phyloP scores from a whole-genome alignment of 2,797 vertebrate genomes.

The Crocodylus rhombifer region DNA sequence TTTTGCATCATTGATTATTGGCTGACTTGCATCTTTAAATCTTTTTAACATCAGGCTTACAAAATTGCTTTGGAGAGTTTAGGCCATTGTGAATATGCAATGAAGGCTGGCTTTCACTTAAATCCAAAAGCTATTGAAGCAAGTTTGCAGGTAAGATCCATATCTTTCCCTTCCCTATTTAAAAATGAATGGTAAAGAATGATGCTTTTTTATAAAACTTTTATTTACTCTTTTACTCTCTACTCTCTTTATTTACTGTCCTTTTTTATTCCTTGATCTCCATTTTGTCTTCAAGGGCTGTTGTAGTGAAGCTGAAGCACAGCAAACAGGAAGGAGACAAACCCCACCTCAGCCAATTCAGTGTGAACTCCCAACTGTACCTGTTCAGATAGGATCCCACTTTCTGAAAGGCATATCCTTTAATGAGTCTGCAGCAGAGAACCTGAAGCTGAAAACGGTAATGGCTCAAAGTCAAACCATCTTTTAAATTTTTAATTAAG shows the following conservation, averaged over 20 bases:
- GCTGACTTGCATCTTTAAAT: conserved; percentile 18
- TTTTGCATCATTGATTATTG: neutral
- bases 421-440: conserved; percentile 95
- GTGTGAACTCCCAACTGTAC: conserved; percentile 97
- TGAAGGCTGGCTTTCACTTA: conserved; percentile 97
- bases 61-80: conserved; percentile 95
- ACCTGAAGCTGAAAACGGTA: conserved; percentile 98
- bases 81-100: conserved; percentile 97
- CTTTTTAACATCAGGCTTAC: conserved; percentile 87
- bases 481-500: too few relatives aligned
- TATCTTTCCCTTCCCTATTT: neutral
- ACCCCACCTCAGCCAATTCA: conserved; percentile 96
- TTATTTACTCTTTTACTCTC: neutral
- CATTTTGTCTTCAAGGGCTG: conserved; percentile 85
- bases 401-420: conserved; percentile 98
- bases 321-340: conserved; percentile 96
- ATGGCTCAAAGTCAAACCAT: neutral
- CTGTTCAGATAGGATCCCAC: conserved; percentile 95
- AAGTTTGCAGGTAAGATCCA: conserved; percentile 89
- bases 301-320: conserved; percentile 96
- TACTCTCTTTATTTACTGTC: neutral
- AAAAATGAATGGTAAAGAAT: neutral
- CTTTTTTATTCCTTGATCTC: neutral
- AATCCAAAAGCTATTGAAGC: conserved; percentile 96
- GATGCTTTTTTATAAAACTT: neutral